Percentiles rank a stretch among this genome's conserved stretches.
phyloP scores from a whole-genome alignment of 2,888 invertebrate genomes.

The Pseudococcus viburni region DNA sequence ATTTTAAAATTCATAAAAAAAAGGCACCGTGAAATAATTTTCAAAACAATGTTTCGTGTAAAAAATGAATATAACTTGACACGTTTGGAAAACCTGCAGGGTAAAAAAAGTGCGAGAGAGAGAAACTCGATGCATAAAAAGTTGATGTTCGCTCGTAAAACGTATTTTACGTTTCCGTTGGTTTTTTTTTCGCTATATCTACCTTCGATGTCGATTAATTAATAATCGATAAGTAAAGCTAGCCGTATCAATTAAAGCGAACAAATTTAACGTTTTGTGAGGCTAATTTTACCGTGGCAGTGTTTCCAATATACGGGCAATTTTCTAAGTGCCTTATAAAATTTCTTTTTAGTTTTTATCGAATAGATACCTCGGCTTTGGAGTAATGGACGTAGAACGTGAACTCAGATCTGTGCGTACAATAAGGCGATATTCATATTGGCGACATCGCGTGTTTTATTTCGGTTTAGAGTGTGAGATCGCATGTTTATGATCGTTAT shows the following conservation, averaged over 20 bases:
- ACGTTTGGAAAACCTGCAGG: neutral
- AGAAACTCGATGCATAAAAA: conserved; percentile 40
- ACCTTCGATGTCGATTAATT: conserved; percentile 1
- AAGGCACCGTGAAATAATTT: conserved; percentile 12
- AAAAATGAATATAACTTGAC: conserved; percentile 25
- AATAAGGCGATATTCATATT: conserved; percentile 33
- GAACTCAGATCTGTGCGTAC: neutral
- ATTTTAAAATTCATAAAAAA: conserved; percentile 52
- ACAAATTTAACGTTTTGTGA: conserved; percentile 5
- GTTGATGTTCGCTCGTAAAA: conserved; percentile 32
- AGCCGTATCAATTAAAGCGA: conserved; percentile 42
- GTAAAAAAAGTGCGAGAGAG: neutral
- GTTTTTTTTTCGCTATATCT: neutral
- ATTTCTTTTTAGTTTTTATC: conserved; percentile 17
- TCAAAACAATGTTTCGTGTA: conserved; percentile 12
- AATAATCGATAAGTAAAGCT: conserved; percentile 37
- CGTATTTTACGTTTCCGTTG: conserved; percentile 16
- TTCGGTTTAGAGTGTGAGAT: conserved; percentile 40
- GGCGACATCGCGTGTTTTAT: conserved; percentile 55
- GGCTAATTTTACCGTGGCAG: neutral
- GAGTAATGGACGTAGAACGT: no score
- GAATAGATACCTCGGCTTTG: neutral
- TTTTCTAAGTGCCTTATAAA: conserved; percentile 41
- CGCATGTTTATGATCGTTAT: conserved; percentile 55
- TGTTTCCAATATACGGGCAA: neutral